These are phyloP conservation scores for Carollia perspicillata DNA, from an alignment of 2,113 vertebrate species.

Conservation along the genomic window DNA sequence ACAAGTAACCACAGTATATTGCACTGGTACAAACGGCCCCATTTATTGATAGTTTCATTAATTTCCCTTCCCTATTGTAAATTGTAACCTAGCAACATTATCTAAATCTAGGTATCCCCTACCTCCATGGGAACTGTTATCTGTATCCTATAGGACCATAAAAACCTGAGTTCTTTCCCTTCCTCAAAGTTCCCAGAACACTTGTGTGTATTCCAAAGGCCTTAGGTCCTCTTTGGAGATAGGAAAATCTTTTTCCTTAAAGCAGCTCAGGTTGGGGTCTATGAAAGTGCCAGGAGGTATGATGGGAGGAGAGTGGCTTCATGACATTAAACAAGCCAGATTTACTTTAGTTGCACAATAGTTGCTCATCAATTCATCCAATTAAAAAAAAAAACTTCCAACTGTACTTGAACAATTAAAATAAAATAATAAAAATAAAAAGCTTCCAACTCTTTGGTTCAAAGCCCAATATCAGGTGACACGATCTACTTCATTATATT, in stretches of 20 bases:
- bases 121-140: neutral
- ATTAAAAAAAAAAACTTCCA: neutral
- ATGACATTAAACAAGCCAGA: neutral
- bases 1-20: neutral
- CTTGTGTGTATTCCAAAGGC: neutral
- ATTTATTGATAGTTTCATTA: neutral
- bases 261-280: neutral
- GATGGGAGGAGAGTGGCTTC: neutral
- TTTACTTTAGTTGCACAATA: neutral
- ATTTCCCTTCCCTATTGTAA: neutral
- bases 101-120: neutral
- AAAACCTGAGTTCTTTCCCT: neutral
- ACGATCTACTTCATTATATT: neutral
- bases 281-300: neutral
- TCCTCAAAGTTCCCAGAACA: neutral
- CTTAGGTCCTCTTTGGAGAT: neutral
- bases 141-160: neutral
- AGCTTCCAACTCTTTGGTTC: neutral
- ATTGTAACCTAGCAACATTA: neutral
- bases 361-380: neutral
- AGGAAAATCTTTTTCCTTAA: neutral
- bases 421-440: neutral
- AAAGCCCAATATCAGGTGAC: neutral
- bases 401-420: too few species aligned
- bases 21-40: neutral